These are phyloP conservation scores for Lepidurus arcticus DNA, from an alignment of 1,140 invertebrate genomes.

Conservation along the genomic window DNA sequence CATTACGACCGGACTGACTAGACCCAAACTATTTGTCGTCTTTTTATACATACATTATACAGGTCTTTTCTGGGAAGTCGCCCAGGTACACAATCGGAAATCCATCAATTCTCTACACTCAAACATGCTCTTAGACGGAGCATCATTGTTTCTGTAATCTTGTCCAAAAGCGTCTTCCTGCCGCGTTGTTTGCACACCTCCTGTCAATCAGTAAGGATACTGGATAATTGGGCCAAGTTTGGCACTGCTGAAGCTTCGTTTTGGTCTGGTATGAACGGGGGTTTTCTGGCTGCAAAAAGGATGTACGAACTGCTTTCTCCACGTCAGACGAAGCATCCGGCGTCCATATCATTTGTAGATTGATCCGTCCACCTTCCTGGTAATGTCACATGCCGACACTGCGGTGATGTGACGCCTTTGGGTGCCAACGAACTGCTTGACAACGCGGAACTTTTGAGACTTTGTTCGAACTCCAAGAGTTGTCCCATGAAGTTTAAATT, in stretches of 20 bases:
- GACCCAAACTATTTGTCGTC: slow-evolving; percentile 4
- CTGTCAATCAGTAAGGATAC: not conserved
- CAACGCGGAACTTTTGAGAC: slow-evolving; percentile 42
- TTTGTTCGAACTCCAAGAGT: slow-evolving; percentile 78
- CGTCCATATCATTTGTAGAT: not conserved
- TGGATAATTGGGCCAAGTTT: not conserved
- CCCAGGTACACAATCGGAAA: too few relatives aligned
- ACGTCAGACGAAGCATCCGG: not conserved
- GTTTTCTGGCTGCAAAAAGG: not conserved
- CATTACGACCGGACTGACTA: slow-evolving; percentile 4
- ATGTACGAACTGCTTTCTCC: not conserved
- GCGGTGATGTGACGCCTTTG: slow-evolving; percentile 1
- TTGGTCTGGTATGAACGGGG: not conserved
- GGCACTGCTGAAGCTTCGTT: not conserved
- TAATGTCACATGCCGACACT: slow-evolving; percentile 1
- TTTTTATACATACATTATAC: not conserved
- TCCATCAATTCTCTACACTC: too few relatives aligned
- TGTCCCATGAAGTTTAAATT: slow-evolving; percentile 97
- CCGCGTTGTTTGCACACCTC: not conserved
- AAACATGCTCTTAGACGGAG: too few relatives aligned
- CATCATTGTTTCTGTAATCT: too few relatives aligned
- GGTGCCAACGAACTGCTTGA: not conserved
- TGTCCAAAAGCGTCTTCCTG: not conserved
- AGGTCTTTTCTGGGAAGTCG: not conserved
- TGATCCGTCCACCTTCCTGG: not conserved